Percentiles rank a stretch among this genome's conserved stretches.
Conservation (phyloP, 1,140 invertebrate genomes). For the Orchesella cincta region DNA sequence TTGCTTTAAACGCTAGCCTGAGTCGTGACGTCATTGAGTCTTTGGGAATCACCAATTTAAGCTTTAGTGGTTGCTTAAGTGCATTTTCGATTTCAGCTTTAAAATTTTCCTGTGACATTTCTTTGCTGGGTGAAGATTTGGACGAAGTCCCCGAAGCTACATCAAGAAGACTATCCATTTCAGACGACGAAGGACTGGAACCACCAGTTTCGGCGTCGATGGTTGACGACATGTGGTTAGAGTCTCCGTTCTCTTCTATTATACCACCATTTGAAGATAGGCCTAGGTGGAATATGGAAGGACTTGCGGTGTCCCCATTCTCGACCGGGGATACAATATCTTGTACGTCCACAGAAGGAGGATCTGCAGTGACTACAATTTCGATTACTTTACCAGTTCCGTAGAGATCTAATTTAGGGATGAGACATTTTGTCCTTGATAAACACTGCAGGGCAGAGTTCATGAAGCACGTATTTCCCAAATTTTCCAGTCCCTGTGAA, state of each 20-base stretch:
- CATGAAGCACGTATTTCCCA: slow-evolving; percentile 69
- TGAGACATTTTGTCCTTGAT: slow-evolving; percentile 34
- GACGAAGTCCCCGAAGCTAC: slow-evolving; percentile 27
- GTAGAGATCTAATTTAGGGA: slow-evolving; percentile 39
- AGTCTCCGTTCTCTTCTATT: slow-evolving; percentile 6
- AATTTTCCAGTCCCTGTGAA: slow-evolving; percentile 58
- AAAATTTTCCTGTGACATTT: background rate
- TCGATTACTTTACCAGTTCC: slow-evolving; percentile 46
- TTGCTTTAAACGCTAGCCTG: slow-evolving; percentile 40
- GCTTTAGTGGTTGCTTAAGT: slow-evolving; percentile 27
- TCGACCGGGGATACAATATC: slow-evolving; percentile 10
- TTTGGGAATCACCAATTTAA: slow-evolving; percentile 39
- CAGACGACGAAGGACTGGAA: slow-evolving; percentile 28
- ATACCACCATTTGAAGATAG: background rate
- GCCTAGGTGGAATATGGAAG: background rate
- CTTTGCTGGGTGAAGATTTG: background rate
- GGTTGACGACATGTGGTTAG: background rate
- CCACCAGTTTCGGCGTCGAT: slow-evolving; percentile 1
- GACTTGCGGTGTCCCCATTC: background rate
- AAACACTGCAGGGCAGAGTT: slow-evolving; percentile 64
- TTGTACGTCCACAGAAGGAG: slow-evolving; percentile 28
- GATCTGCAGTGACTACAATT: slow-evolving; percentile 37
- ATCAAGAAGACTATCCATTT: slow-evolving; percentile 37
- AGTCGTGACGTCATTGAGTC: slow-evolving; percentile 47
- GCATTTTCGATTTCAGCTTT: slow-evolving; percentile 11